phyloP scores from a whole-genome alignment of 2,797 vertebrate genomes.

The Cynodonichthys magdalenae region DNA sequence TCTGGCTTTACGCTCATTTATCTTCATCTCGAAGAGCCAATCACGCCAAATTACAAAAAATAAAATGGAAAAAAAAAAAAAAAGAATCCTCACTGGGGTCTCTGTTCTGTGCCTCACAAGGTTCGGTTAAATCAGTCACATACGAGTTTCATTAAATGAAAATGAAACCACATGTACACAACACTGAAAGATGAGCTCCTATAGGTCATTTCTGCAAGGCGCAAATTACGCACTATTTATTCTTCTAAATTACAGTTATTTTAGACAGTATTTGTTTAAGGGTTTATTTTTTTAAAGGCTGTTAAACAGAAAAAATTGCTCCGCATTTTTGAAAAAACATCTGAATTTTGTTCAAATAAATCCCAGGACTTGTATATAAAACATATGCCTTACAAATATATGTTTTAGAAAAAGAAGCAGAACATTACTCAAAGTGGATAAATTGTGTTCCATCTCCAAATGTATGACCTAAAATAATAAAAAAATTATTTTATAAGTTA shows the following conservation, averaged over 20 bases:
- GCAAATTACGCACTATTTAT: slow-evolving; percentile 27
- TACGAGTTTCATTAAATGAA: slow-evolving; percentile 6
- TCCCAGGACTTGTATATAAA: no score
- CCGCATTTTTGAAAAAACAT: not conserved
- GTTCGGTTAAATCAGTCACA: slow-evolving; percentile 9
- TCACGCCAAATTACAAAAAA: no score
- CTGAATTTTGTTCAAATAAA: not conserved
- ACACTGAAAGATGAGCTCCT: not conserved
- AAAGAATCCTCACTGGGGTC: not conserved
- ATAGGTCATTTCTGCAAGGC: not conserved
- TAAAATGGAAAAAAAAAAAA: not conserved
- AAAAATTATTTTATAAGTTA: no score
- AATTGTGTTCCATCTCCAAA: no score
- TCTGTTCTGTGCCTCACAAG: not conserved
- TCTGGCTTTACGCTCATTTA: slow-evolving; percentile 12
- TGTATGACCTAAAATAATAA: no score
- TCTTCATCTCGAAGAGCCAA: not conserved
- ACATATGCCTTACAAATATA: no score
- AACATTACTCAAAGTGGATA: no score
- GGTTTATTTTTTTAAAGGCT: not conserved
- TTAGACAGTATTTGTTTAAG: not conserved
- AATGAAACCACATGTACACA: slow-evolving; percentile 8
- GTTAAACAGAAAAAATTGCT: not conserved
- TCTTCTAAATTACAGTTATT: slow-evolving; percentile 4
- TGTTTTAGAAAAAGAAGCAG: no score